Evolutionary conservation across 2,888 invertebrate genomes (phyloP), one percentile per base, ranked within the genome.

Genomic region (Plusia festucae): DNA sequence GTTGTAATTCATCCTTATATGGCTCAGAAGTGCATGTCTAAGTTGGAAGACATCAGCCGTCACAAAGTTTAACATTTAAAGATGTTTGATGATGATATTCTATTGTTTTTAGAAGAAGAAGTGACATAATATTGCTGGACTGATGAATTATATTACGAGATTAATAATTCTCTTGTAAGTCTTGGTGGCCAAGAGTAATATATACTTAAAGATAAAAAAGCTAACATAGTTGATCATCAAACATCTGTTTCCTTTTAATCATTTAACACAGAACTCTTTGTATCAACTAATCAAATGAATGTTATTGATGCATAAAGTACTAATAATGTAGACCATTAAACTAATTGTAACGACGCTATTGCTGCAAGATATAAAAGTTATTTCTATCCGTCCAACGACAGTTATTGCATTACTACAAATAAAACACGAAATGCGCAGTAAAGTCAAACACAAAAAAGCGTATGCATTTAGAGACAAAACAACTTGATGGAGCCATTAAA

Each of bases 361-460:
- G 18, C 8, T 4, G 11, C 18, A 32, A 49, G 32, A 52, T 53
- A 60, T 53, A 52, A 60, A 40, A 27, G 15, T 15, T 46, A 27
- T 44, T 58, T 56, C 24, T 15, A 55, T 34, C 15, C 18, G 24
- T 24, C 57, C 15, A 27, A 58, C 8, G n/a, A 22, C 22, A 58
- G 51, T 60, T 54, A 34, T 54, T 60, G 53, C 58, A 60, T 64
- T 59, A 65, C 61, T 60, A 65, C 61, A 64, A 68, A 66, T 60
- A 57, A 67, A 68, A 56, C n/a, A 53, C 55, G 65, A 66, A 53
- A 53, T 62, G 30, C 22, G 11, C 22, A 53, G 60, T 74, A 65
- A 70, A 75, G 15, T 30, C 54, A 62, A 65, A 65, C 53, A 78
- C 58, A 44, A 70, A n/a, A 60, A 57, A 57, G 54, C 60, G 57